Conservation (phyloP, 2,797 vertebrate genomes). For the Sebastes glaucus region DNA sequence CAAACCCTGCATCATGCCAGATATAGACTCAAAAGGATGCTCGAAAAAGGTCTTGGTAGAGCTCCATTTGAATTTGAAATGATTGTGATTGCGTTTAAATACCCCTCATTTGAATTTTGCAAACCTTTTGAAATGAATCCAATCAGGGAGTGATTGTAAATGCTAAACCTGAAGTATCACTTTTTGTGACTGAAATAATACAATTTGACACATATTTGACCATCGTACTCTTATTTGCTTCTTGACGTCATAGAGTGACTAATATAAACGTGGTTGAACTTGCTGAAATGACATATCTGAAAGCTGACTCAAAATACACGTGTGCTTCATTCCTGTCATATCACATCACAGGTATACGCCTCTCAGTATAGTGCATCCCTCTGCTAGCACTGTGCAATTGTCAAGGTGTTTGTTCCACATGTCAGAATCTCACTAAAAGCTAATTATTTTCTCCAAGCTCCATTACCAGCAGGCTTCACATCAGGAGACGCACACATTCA, state of each 20-base stretch:
- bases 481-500: constrained; percentile 41
- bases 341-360: constrained; percentile 17
- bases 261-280: not conserved
- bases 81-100: constrained; percentile 49
- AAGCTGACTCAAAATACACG: not conserved
- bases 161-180: not conserved
- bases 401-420: constrained; percentile 71
- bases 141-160: constrained; percentile 21
- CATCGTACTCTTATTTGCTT: not conserved
- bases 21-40: constrained; percentile 9
- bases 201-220: constrained; percentile 11
- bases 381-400: constrained; percentile 32
- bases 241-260: not conserved
- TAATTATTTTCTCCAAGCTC: constrained; percentile 60
- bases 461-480: constrained; percentile 41
- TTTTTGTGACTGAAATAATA: constrained; percentile 1
- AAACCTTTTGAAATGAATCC: constrained; percentile 23
- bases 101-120: constrained; percentile 20
- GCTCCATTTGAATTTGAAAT: constrained; percentile 46
- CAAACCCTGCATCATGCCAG: constrained; percentile 4
- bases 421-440: constrained; percentile 62
- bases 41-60: not conserved
- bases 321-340: constrained; percentile 28
- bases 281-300: not conserved
- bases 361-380: constrained; percentile 4